Evolutionary conservation across 2,888 invertebrate genomes (phyloP).

Genomic region (Baccha elongata): DNA sequence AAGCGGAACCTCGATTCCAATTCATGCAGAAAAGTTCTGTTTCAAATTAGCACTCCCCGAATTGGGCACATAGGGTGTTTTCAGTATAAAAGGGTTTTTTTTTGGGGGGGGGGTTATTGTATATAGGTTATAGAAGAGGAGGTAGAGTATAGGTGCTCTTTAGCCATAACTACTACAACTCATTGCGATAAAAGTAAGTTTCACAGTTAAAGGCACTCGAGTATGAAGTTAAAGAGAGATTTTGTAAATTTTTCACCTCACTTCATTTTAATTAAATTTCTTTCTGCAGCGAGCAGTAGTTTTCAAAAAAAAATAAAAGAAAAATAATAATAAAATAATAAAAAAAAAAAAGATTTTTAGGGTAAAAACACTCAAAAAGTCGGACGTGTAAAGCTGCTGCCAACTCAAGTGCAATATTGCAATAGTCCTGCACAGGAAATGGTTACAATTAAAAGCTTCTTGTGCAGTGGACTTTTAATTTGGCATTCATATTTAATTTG

Average conservation of each 20-base stretch:
- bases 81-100: background rate
- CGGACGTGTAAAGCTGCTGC: constrained; percentile 69
- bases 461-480: constrained; percentile 66
- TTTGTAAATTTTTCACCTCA: constrained; percentile 73
- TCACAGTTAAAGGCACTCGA: constrained; percentile 69
- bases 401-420: constrained; percentile 67
- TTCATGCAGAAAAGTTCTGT: constrained; percentile 72
- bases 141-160: background rate
- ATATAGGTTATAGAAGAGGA: background rate
- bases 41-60: constrained; percentile 68
- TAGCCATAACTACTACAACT: constrained; percentile 38
- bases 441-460: constrained; percentile 68
- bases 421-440: constrained; percentile 51
- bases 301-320: constrained; percentile 18
- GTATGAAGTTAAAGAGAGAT: constrained; percentile 71
- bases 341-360: constrained; percentile 25
- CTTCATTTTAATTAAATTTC: constrained; percentile 73
- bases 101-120: background rate
- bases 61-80: constrained; percentile 2
- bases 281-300: constrained; percentile 41
- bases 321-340: constrained; percentile 16
- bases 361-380: constrained; percentile 61
- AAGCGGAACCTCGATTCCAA: constrained; percentile 62
- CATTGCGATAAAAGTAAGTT: constrained; percentile 71
- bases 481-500: constrained; percentile 65